Percentiles rank a stretch among this genome's conserved stretches.
Evolutionary conservation across 2,797 vertebrate species (phyloP).

Genomic region (Danio aesculapii): DNA sequence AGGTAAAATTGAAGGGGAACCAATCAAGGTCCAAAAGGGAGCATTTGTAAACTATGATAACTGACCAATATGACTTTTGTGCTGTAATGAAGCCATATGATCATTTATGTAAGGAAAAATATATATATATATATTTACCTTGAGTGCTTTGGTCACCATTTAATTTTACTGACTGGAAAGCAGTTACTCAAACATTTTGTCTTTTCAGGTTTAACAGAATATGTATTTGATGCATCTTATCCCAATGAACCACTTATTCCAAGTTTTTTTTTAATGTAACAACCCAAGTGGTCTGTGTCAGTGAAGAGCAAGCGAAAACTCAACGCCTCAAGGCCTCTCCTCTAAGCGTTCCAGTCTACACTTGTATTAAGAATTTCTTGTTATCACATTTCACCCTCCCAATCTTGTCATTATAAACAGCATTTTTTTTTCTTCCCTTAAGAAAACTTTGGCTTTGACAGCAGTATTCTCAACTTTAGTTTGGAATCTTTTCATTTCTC

Average conservation of each 20-base stretch:
- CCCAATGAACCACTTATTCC: slow-evolving; percentile 57
- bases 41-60: not conserved
- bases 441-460: slow-evolving; percentile 69
- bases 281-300: slow-evolving; percentile 54
- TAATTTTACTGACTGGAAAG: not conserved
- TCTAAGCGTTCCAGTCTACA: slow-evolving; percentile 62
- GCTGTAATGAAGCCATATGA: not conserved
- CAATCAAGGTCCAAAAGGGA: not conserved
- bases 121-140: not conserved
- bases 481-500: slow-evolving; percentile 82
- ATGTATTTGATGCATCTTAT: slow-evolving; percentile 22
- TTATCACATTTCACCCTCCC: slow-evolving; percentile 60
- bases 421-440: slow-evolving; percentile 71
- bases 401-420: slow-evolving; percentile 67
- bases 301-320: slow-evolving; percentile 57
- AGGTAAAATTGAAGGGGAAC: not conserved
- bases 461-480: slow-evolving; percentile 62
- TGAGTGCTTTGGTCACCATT: not conserved
- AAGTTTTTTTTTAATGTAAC: slow-evolving; percentile 48
- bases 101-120: not conserved
- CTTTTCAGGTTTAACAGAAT: not conserved
- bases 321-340: slow-evolving; percentile 61
- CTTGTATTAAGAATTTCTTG: slow-evolving; percentile 64
- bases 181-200: not conserved
- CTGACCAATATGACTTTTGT: not conserved